These are phyloP conservation scores for Ormyrus nitidulus DNA, from an alignment of 2,888 invertebrate genomes.

Conservation along the genomic window DNA sequence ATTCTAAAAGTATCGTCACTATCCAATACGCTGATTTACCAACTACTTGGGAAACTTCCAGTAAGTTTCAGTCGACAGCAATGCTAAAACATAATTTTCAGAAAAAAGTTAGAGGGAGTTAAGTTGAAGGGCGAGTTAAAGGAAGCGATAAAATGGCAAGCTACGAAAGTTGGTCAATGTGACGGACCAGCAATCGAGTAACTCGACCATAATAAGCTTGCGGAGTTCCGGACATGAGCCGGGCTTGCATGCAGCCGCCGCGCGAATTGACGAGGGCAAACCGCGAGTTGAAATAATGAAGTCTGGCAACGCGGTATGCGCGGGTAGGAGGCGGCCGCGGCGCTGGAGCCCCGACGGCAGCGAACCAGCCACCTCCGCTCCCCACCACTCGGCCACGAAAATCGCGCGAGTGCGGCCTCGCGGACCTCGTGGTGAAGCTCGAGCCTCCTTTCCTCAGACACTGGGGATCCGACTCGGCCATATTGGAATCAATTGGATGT, in stretches of 20 bases:
- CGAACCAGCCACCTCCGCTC: conserved; percentile 43
- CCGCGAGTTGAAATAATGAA: no score
- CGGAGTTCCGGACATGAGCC: background rate
- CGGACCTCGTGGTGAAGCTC: conserved; percentile 73
- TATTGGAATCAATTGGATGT: conserved; percentile 75
- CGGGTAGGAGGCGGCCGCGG: conserved; percentile 8
- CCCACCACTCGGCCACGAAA: conserved; percentile 47
- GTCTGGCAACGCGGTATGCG: conserved; percentile 27
- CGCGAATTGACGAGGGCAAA: no score
- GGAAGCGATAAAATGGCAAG: no score
- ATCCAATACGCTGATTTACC: no score
- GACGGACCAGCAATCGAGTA: background rate
- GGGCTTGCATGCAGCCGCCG: no score
- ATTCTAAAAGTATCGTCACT: no score
- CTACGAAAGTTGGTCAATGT: no score
- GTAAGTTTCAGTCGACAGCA: no score
- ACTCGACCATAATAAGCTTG: background rate
- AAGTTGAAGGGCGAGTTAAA: background rate
- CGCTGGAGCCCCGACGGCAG: background rate
- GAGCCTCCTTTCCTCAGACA: conserved; percentile 62
- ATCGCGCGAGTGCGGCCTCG: conserved; percentile 58
- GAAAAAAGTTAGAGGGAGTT: no score
- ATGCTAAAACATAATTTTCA: no score
- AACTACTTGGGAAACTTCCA: no score
- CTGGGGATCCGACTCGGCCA: conserved; percentile 69